Percentiles rank a stretch among this genome's conserved stretches.
phyloP scores from a whole-genome alignment of 1,140 invertebrate species.

The Scaptomyza pallida region DNA sequence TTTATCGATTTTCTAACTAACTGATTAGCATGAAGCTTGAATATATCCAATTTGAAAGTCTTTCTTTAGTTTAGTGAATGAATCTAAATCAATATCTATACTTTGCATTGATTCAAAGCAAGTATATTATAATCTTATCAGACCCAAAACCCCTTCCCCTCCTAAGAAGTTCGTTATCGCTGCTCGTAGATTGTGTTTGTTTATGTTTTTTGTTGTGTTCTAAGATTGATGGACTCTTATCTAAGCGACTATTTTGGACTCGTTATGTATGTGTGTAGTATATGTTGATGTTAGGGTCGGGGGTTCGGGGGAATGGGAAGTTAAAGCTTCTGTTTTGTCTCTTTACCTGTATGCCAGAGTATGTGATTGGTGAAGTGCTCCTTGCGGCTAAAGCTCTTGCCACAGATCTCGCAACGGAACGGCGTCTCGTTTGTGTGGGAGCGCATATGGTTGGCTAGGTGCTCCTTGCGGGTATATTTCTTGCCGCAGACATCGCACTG shows the following conservation, averaged over 20 bases:
- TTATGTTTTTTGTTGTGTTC: conserved; percentile 9
- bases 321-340: conserved; percentile 69
- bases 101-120: not conserved
- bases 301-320: conserved; percentile 5
- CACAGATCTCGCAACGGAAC: conserved; percentile 92
- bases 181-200: conserved; percentile 48
- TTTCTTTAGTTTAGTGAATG: not conserved
- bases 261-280: not conserved
- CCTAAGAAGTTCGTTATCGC: conserved; percentile 62
- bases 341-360: conserved; percentile 90
- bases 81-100: not conserved
- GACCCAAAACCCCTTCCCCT: not conserved
- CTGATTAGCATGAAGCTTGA: no score
- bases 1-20: no score
- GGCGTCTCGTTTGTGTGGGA: conserved; percentile 92
- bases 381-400: conserved; percentile 93
- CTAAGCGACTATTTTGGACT: not conserved
- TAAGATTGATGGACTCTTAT: not conserved
- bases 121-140: not conserved
- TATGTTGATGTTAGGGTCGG: conserved; percentile 7
- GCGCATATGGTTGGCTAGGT: conserved; percentile 92
- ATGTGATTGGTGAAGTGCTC: conserved; percentile 94
- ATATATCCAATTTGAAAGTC: no score
- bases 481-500: conserved; percentile 87
- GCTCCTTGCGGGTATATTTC: conserved; percentile 93